These are phyloP conservation scores for Mormyrus lacerda DNA, from an alignment of 2,113 vertebrate genomes.

Conservation along the genomic window DNA sequence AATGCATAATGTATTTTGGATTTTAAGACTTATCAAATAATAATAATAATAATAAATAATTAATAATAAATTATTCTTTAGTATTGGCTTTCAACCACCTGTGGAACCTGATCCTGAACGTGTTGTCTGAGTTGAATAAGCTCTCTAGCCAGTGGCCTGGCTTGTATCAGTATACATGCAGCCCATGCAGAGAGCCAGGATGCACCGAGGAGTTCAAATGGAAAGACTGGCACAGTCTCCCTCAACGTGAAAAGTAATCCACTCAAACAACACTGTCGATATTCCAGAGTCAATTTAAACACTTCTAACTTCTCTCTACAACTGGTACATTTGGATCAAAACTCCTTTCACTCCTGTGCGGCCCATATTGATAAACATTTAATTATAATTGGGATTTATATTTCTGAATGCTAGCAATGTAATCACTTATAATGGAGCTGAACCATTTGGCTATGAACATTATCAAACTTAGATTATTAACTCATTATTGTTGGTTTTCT, in stretches of 20 bases:
- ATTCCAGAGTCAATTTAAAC: neutral
- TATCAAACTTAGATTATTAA: neutral
- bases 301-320: neutral
- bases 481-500: neutral
- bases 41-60: neutral
- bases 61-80: neutral
- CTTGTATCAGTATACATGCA: conserved; percentile 40
- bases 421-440: neutral
- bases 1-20: neutral
- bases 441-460: neutral
- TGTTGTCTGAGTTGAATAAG: conserved; percentile 39
- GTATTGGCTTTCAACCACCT: conserved; percentile 38
- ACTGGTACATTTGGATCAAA: neutral
- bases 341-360: neutral
- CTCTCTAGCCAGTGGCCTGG: conserved; percentile 52
- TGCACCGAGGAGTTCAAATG: conserved; percentile 48
- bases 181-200: conserved; percentile 33
- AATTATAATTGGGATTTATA: neutral
- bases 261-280: conserved; percentile 19
- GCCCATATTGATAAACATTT: neutral
- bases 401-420: neutral
- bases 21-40: neutral
- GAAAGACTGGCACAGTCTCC: conserved; percentile 42
- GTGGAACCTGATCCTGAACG: conserved; percentile 51
- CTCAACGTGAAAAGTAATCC: neutral